These are phyloP conservation scores for Mesocentrotus franciscanus DNA, from an alignment of 53 echinoderm and acorn worm genomes.

Conservation along the genomic window DNA sequence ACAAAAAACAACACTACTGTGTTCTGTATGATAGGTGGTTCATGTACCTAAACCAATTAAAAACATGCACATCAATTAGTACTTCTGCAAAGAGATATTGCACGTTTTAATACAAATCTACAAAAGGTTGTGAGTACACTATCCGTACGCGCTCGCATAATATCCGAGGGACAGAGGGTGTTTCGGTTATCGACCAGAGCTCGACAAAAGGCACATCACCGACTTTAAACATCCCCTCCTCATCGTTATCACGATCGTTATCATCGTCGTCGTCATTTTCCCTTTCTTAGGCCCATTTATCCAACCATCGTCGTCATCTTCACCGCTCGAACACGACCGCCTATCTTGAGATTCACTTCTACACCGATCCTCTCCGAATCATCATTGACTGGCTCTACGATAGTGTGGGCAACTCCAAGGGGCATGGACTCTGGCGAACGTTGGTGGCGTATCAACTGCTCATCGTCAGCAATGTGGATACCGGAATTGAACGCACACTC, in stretches of 20 bases:
- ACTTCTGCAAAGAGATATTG: too few species aligned
- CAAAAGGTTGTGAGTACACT: too few species aligned
- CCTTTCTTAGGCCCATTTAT: slow-evolving; percentile 57
- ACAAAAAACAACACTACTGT: too few species aligned
- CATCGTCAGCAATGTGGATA: slow-evolving; percentile 85
- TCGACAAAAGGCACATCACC: too few species aligned
- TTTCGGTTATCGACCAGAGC: too few species aligned
- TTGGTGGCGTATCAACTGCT: slow-evolving; percentile 83
- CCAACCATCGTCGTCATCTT: slow-evolving; percentile 72
- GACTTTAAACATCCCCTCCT: too few species aligned
- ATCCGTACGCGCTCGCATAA: too few species aligned
- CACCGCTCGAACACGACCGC: slow-evolving; percentile 80
- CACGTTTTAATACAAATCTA: too few species aligned
- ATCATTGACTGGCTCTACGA: slow-evolving; percentile 89
- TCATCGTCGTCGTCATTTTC: background rate
- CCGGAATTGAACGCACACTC: slow-evolving; percentile 80
- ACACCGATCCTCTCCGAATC: slow-evolving; percentile 80
- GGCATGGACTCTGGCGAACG: slow-evolving; percentile 80
- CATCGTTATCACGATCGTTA: background rate
- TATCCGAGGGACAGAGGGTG: too few species aligned
- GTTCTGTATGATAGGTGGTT: too few species aligned
- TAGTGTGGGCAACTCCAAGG: slow-evolving; percentile 85
- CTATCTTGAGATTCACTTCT: slow-evolving; percentile 78
- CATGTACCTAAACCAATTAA: too few species aligned
- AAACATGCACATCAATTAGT: too few species aligned